Conservation (phyloP, 2,797 vertebrate species). For the Spondyliosoma cantharus region DNA sequence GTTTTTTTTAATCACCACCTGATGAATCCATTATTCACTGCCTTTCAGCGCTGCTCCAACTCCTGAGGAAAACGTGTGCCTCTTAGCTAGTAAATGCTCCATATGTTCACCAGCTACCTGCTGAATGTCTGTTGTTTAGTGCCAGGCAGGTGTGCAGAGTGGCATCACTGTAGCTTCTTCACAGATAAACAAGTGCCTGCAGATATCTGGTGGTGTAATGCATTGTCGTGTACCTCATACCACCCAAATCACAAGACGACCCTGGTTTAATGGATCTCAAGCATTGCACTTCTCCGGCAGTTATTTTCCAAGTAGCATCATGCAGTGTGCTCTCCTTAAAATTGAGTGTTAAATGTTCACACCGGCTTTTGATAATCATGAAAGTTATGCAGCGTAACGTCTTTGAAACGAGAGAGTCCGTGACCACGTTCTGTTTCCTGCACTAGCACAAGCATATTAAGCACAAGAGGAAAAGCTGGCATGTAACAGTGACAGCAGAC, state of each 20-base stretch:
- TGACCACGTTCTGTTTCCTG: conserved; percentile 6
- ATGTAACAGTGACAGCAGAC: background rate
- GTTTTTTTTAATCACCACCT: background rate
- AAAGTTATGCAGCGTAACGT: conserved; percentile 18
- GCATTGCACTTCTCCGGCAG: conserved; percentile 17
- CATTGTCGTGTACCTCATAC: too few relatives aligned
- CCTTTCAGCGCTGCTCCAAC: background rate
- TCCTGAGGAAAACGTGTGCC: background rate
- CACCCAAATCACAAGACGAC: conserved; percentile 24
- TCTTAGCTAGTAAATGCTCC: background rate
- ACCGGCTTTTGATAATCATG: conserved; percentile 30
- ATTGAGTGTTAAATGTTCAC: conserved; percentile 28
- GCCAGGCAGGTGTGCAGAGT: background rate
- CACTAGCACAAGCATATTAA: background rate
- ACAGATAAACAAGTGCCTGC: too few relatives aligned
- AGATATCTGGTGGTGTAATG: background rate
- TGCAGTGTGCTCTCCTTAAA: background rate
- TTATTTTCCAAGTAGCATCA: conserved; percentile 10
- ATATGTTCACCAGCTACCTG: background rate
- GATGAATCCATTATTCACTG: background rate
- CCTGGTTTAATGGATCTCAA: conserved; percentile 40
- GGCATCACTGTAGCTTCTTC: background rate
- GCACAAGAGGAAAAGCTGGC: background rate
- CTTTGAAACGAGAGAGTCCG: conserved; percentile 15
- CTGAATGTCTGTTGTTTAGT: background rate